A percentile compares a stretch with the other conserved stretches of the same genome.
These are phyloP conservation scores for mouse (Mus musculus) DNA, from an alignment of 2,113 vertebrate genomes.

Conservation along the genomic window GRCm39 chrX:78675001-78675500, in stretches of 20 bases:
- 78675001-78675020: conserved; percentile 91
- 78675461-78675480: too few species aligned
- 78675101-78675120: conserved; percentile 87
- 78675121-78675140: conserved; percentile 80
- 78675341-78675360: conserved; percentile 96
- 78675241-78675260: conserved; percentile 97
- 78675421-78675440: too few species aligned
- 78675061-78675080: conserved; percentile 96
- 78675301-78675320: conserved; percentile 96
- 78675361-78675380: conserved; percentile 94
- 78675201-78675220: conserved; percentile 96
- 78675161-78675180: conserved; percentile 91
- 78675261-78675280: conserved; percentile 96
- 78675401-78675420: too few species aligned
- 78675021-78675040: conserved; percentile 91
- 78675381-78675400: conserved; percentile 95
- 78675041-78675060: conserved; percentile 91
- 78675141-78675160: conserved; percentile 76
- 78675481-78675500: too few species aligned
- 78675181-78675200: conserved; percentile 92
- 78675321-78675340: conserved; percentile 97
- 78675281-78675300: conserved; percentile 95
- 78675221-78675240: conserved; percentile 96
- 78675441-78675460: too few species aligned
- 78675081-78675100: conserved; percentile 91